Base-by-base conservation (phyloP, 2,113 vertebrate genomes). In the Heptranchias perlo region DNA sequence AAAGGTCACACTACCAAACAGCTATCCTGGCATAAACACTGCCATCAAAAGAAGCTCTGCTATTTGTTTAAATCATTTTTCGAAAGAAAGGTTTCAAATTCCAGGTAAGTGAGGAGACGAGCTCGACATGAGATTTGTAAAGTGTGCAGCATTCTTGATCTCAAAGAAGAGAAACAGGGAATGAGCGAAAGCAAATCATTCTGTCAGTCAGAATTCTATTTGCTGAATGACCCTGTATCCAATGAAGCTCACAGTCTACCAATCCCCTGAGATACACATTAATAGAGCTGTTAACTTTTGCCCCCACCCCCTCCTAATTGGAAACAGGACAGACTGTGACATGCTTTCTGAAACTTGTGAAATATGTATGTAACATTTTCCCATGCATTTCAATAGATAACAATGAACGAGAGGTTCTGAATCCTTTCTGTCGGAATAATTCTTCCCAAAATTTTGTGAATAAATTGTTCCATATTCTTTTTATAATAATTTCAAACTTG, bases 1-100 rank as follows among this genome's bases (percentile, higher is more conserved):
- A 65, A 64, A 69, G 21, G 64, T 87, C 96, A 87, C 58, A 86
- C 76, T 97, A 96, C 96, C n/a, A n/a, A 96, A 96, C 96, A 96
- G 4, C 0, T 0, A 96, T 96, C 96, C 96, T 95, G 96, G 52
- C 18, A 76, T 25, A 69, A 73, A 82, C 18, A 67, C 84, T 82
- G 52, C 92, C 52, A 96, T 96, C 96, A 96, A 96, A 95, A 31
- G 65, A 64, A 39, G 4, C 28, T 10, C n/a, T n/a, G n/a, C n/a
- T n/a, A n/a, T n/a, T n/a, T n/a, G n/a, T n/a, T n/a, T n/a, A n/a
- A n/a, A n/a, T 62, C 64, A 21, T 95, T 31, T 52, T 69, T 69
- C 64, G 47, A 67, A 95, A 69, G 64, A 52, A 49, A 31, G 94
- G 44, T 64, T 95, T 95, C 94, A 69, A 95, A 95, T 67, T 47